phyloP scores from a whole-genome alignment of 2,888 invertebrate genomes.

The Aphodius sticticus region DNA sequence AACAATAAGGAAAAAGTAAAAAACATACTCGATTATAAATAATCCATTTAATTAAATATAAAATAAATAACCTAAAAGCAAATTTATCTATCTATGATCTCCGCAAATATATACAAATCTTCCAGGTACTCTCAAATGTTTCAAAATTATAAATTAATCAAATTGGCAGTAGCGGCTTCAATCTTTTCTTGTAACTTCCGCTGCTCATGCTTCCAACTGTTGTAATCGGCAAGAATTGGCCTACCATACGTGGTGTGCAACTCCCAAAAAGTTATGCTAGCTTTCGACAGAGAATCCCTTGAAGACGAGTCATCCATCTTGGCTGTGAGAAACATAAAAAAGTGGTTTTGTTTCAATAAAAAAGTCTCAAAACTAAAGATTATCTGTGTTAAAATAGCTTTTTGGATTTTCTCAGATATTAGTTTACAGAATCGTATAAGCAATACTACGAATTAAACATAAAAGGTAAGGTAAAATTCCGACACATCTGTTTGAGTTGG shows the following conservation, averaged over 20 bases:
- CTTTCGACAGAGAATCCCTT: constrained; percentile 37
- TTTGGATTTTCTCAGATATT: too few relatives aligned
- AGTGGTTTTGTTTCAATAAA: too few relatives aligned
- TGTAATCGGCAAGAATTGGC: constrained; percentile 71
- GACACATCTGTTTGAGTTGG: too few relatives aligned
- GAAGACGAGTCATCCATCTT: constrained; percentile 15
- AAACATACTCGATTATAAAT: neutral
- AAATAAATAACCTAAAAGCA: constrained; percentile 6
- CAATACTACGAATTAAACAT: too few relatives aligned
- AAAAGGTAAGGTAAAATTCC: too few relatives aligned
- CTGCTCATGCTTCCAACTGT: constrained; percentile 71
- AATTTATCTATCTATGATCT: neutral
- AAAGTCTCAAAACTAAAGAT: neutral
- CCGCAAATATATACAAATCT: neutral
- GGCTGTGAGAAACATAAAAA: neutral
- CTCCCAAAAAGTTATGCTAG: constrained; percentile 71
- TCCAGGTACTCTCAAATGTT: neutral
- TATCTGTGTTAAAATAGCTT: neutral
- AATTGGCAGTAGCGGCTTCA: constrained; percentile 54
- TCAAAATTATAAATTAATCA: constrained; percentile 59
- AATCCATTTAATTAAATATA: neutral
- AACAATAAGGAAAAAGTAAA: too few relatives aligned
- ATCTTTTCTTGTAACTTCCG: constrained; percentile 56
- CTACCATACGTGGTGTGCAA: constrained; percentile 75
- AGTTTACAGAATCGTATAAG: too few relatives aligned